Percentiles rank a stretch among this genome's conserved stretches.
Conservation (phyloP, 2,888 invertebrate genomes). For the Sisyra nigra region DNA sequence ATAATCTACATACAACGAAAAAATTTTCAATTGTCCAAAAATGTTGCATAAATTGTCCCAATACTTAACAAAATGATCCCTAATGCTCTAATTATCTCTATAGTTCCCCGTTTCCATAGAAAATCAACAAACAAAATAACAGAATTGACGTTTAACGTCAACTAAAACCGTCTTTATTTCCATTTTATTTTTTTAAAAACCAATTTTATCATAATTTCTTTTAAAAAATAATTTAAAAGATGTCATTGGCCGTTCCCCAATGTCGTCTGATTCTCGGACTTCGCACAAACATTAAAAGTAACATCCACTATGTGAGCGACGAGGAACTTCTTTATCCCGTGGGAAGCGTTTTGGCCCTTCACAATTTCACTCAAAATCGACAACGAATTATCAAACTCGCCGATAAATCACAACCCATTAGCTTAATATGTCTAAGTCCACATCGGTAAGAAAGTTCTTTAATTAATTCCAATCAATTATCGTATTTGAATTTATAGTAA, state of each 20-base stretch:
- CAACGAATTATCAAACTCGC: constrained; percentile 57
- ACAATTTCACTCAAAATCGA: constrained; percentile 52
- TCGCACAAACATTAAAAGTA: constrained; percentile 45
- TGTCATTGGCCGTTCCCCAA: constrained; percentile 34
- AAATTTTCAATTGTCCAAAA: no score
- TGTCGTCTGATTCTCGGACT: constrained; percentile 47
- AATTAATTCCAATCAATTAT: neutral
- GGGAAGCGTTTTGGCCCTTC: constrained; percentile 57
- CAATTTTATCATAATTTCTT: neutral
- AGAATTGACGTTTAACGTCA: no score
- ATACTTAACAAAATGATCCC: no score
- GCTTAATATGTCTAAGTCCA: constrained; percentile 44
- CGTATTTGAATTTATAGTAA: constrained; percentile 30
- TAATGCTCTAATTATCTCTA: no score
- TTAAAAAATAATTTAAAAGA: constrained; percentile 13
- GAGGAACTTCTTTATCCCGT: constrained; percentile 67
- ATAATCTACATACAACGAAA: no score
- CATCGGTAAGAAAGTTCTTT: constrained; percentile 37
- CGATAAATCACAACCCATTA: constrained; percentile 46
- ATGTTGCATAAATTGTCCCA: no score
- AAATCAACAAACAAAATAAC: no score
- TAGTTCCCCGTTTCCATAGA: no score
- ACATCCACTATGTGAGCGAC: constrained; percentile 55
- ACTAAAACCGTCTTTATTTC: no score
- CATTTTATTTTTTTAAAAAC: no score